Evolutionary conservation across 2,888 invertebrate genomes (phyloP).

Genomic region (Ptilodon capucinus): DNA sequence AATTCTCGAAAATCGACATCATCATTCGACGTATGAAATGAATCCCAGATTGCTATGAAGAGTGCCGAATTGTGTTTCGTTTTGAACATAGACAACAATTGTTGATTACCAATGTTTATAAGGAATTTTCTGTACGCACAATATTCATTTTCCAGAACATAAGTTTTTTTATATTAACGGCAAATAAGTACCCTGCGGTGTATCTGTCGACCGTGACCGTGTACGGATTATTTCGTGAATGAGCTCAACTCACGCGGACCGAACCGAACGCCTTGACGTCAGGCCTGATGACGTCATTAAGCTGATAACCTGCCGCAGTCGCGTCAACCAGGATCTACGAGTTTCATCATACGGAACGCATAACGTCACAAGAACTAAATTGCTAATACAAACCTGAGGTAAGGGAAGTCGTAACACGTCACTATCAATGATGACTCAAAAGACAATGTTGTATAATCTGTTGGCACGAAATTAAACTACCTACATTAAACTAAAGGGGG

Average conservation of each 20-base stretch:
- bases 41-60: no score
- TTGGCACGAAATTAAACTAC: no score
- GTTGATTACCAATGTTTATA: not conserved
- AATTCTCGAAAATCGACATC: no score
- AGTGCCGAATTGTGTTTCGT: not conserved
- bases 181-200: not conserved
- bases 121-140: no score
- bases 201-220: constrained; percentile 54
- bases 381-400: not conserved
- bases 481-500: no score
- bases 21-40: no score
- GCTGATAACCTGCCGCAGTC: constrained; percentile 42
- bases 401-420: not conserved
- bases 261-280: constrained; percentile 56
- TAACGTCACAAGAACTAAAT: constrained; percentile 16
- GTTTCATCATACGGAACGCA: constrained; percentile 19
- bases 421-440: not conserved
- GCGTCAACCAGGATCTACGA: constrained; percentile 40
- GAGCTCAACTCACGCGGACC: constrained; percentile 64
- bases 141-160: no score
- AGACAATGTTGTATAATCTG: no score
- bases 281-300: constrained; percentile 55
- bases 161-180: no score
- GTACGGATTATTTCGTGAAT: constrained; percentile 70
- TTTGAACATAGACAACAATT: not conserved